A percentile compares a stretch with the other conserved stretches of the same genome.
Evolutionary conservation across 2,888 invertebrate species (phyloP).

Genomic region (Elysia crispata): DNA sequence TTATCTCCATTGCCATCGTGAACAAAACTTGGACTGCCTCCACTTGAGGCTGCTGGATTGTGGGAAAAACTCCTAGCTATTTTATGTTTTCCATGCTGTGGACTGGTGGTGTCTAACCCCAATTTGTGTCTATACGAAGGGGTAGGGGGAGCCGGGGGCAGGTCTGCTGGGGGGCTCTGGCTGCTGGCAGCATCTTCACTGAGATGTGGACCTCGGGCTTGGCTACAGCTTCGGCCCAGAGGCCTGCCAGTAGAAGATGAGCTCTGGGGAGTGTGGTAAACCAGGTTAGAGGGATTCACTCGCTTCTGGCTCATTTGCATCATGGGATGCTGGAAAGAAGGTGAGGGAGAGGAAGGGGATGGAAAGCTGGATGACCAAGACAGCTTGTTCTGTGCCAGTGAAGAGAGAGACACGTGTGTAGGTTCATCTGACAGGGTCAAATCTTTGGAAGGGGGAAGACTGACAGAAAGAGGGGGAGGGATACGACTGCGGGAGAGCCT

Average conservation of each 20-base stretch:
- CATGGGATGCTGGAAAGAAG: neutral
- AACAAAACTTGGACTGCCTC: no score
- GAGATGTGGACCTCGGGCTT: neutral
- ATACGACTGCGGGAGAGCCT: neutral
- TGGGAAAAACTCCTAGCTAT: constrained; percentile 38
- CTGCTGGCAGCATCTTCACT: constrained; percentile 16
- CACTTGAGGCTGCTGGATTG: neutral
- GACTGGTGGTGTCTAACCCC: constrained; percentile 16
- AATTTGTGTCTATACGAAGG: constrained; percentile 46
- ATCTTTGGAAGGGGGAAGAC: constrained; percentile 36
- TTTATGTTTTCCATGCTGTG: constrained; percentile 12
- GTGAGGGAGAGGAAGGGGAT: constrained; percentile 24
- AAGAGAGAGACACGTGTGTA: constrained; percentile 47
- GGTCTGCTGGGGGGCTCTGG: constrained; percentile 47
- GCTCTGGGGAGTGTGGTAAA: neutral
- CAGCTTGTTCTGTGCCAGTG: constrained; percentile 33
- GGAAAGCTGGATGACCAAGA: constrained; percentile 42
- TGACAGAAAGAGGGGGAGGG: constrained; percentile 28
- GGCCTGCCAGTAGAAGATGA: neutral
- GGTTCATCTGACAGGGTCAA: constrained; percentile 34
- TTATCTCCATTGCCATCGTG: no score
- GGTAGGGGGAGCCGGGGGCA: constrained; percentile 48
- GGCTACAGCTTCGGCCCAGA: constrained; percentile 19
- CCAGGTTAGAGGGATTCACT: neutral
- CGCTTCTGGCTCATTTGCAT: no score